phyloP scores from a whole-genome alignment of 2,888 invertebrate genomes.

The Cosmia pyralina region DNA sequence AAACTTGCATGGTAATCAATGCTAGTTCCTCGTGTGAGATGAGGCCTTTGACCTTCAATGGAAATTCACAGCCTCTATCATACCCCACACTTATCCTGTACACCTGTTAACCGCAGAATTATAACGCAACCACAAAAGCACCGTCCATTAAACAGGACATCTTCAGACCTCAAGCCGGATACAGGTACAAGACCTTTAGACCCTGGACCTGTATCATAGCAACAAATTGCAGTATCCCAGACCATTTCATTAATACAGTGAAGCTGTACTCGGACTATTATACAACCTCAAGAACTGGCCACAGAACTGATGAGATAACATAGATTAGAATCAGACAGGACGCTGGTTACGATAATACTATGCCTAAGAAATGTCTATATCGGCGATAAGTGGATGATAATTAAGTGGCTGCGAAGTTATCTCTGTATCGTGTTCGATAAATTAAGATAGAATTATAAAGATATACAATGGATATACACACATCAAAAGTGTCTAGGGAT shows the following conservation, averaged over 20 bases:
- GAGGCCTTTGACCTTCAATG: not conserved
- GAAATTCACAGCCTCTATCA: not conserved
- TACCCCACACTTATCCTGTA: not conserved
- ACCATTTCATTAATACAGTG: slow-evolving; percentile 62
- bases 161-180: slow-evolving; percentile 29
- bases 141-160: slow-evolving; percentile 18
- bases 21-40: too few species aligned
- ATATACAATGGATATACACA: too few species aligned
- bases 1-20: too few species aligned
- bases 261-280: slow-evolving; percentile 61
- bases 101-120: slow-evolving; percentile 14
- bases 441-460: slow-evolving; percentile 42
- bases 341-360: slow-evolving; percentile 30
- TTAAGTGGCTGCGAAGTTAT: slow-evolving; percentile 19
- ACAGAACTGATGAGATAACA: slow-evolving; percentile 50
- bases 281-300: slow-evolving; percentile 48
- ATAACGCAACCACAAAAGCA: slow-evolving; percentile 26
- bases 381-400: not conserved
- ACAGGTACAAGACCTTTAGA: slow-evolving; percentile 47
- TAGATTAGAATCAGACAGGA: slow-evolving; percentile 44
- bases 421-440: slow-evolving; percentile 21
- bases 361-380: slow-evolving; percentile 42
- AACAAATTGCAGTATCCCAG: slow-evolving; percentile 63
- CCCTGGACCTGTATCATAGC: slow-evolving; percentile 33
- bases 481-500: too few species aligned